These are phyloP conservation scores for Zootermopsis nevadensis DNA, from an alignment of 2,888 invertebrate species.

Conservation along the genomic window DNA sequence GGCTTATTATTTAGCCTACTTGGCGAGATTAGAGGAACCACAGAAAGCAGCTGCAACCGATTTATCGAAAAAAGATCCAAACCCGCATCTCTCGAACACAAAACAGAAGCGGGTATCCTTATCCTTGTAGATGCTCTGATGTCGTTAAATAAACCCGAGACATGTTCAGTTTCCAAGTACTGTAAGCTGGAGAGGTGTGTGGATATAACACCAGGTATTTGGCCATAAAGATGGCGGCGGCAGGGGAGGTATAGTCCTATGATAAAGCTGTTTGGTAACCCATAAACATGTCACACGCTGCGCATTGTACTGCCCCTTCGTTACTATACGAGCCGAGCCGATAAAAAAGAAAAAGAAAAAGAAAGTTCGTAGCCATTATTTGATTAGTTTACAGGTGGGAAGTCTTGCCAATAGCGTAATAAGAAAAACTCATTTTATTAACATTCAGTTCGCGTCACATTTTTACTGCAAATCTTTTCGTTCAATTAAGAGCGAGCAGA, in stretches of 20 bases:
- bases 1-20: too few relatives aligned
- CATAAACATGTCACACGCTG: constrained; percentile 9
- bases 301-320: not conserved
- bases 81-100: too few relatives aligned
- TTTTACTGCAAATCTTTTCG: not conserved
- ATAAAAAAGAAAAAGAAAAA: not conserved
- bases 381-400: constrained; percentile 24
- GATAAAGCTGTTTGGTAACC: constrained; percentile 15
- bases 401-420: not conserved
- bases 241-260: not conserved
- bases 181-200: not conserved
- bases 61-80: too few relatives aligned
- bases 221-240: constrained; percentile 14
- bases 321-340: not conserved
- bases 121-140: too few relatives aligned
- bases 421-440: not conserved
- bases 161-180: not conserved
- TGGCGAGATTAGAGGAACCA: too few relatives aligned
- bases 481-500: not conserved
- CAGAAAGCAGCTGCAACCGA: too few relatives aligned
- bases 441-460: not conserved
- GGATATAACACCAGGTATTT: constrained; percentile 1
- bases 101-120: too few relatives aligned
- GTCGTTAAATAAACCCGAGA: too few relatives aligned
- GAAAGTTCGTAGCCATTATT: not conserved